Conservation (phyloP, 2,113 vertebrate genomes). For the Ciconia maguari region DNA sequence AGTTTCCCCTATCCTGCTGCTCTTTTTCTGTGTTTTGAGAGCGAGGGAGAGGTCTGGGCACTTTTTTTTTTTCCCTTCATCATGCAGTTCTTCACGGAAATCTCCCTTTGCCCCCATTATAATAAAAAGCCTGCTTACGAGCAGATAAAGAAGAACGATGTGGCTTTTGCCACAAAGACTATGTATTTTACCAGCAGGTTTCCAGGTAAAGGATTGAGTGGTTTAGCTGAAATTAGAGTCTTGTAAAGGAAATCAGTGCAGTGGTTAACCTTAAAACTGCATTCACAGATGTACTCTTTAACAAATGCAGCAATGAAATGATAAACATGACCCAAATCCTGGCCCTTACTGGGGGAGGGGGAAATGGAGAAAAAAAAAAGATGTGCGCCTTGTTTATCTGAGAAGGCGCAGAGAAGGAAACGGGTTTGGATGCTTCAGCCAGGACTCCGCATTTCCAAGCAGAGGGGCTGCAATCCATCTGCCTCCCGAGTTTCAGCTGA, state of each 20-base stretch:
- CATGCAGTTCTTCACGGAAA: neutral
- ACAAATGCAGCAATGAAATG: constrained; percentile 14
- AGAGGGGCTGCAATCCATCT: neutral
- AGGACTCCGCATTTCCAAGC: neutral
- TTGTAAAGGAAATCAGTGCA: constrained; percentile 11
- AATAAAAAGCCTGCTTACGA: neutral
- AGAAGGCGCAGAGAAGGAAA: neutral
- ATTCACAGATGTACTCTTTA: neutral
- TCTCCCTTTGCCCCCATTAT: neutral
- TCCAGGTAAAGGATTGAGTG: constrained; percentile 8
- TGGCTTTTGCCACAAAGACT: neutral
- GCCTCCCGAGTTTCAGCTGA: constrained; percentile 22
- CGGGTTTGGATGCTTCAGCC: neutral
- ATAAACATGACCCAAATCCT: constrained; percentile 50
- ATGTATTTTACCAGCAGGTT: constrained; percentile 18
- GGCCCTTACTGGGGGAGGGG: neutral
- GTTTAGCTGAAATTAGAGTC: neutral
- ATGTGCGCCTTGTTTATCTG: constrained; percentile 7
- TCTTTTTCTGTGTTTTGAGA: neutral
- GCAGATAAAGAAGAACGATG: neutral
- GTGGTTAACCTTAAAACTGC: constrained; percentile 45
- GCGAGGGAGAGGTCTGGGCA: neutral
- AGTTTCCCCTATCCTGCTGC: neutral
- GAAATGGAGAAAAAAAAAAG: neutral
- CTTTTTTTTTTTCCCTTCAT: neutral